Conservation (phyloP, 1,140 invertebrate genomes). For the Cydia strobilella region DNA sequence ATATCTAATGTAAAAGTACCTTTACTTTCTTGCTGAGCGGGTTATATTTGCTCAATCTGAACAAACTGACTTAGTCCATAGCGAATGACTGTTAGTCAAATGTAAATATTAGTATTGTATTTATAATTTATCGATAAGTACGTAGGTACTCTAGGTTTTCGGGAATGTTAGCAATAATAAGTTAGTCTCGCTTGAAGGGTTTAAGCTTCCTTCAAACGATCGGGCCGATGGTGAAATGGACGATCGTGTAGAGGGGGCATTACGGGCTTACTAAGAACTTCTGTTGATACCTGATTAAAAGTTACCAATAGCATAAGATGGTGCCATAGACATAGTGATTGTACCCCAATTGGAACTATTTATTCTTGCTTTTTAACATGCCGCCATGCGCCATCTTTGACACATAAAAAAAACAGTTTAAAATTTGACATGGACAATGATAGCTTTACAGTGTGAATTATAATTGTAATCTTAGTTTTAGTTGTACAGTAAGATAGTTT, state of each 20-base stretch:
- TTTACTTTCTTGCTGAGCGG: conserved; percentile 6
- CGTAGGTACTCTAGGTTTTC: conserved; percentile 48
- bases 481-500: conserved; percentile 31
- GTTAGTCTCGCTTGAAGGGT: conserved; percentile 62
- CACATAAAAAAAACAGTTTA: neutral
- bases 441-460: conserved; percentile 24
- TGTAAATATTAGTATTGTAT: conserved; percentile 74
- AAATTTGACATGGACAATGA: conserved; percentile 29
- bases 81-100: conserved; percentile 69
- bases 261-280: conserved; percentile 12
- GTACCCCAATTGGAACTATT: conserved; percentile 29
- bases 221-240: neutral
- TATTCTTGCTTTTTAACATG: conserved; percentile 23
- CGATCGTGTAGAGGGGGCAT: neutral
- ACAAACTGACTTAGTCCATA: conserved; percentile 46
- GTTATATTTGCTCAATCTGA: conserved; percentile 26
- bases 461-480: conserved; percentile 30
- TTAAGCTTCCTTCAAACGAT: conserved; percentile 33
- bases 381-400: conserved; percentile 31
- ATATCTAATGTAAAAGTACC: conserved; percentile 5
- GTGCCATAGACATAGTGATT: conserved; percentile 64
- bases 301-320: conserved; percentile 75
- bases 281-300: conserved; percentile 62
- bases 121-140: conserved; percentile 59
- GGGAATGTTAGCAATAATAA: conserved; percentile 72